These are phyloP conservation scores for Agrotis segetum DNA, from an alignment of 2,888 invertebrate species.

Conservation along the genomic window DNA sequence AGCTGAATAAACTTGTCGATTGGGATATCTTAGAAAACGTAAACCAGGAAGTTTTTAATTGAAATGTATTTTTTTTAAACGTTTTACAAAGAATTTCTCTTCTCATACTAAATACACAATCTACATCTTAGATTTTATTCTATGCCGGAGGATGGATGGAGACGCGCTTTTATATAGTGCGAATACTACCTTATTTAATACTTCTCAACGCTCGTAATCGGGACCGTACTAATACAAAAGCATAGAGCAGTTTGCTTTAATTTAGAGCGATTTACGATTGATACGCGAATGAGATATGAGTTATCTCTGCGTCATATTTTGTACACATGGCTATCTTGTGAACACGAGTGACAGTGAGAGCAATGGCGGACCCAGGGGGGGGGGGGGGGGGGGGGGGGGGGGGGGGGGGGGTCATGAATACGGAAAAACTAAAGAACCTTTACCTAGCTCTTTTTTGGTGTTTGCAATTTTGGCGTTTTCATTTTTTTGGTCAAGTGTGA, in stretches of 20 bases:
- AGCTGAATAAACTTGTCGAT: not conserved
- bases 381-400: too few relatives aligned
- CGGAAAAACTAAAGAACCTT: too few relatives aligned
- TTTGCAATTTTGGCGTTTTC: too few relatives aligned
- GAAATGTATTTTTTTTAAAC: not conserved
- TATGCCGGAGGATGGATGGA: not conserved
- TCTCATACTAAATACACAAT: too few relatives aligned
- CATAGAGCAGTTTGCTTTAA: slow-evolving; percentile 22
- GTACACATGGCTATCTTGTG: not conserved
- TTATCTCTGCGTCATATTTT: slow-evolving; percentile 2
- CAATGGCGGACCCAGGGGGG: too few relatives aligned
- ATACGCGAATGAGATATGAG: slow-evolving; percentile 37
- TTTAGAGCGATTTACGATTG: slow-evolving; percentile 18
- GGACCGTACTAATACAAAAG: slow-evolving; percentile 16
- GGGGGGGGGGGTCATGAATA: too few relatives aligned
- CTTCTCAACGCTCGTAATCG: not conserved
- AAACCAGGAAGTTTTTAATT: not conserved
- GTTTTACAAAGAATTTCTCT: not conserved
- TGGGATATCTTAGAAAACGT: not conserved
- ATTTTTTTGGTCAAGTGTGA: too few relatives aligned
- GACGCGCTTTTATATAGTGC: not conserved
- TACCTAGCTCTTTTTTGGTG: too few relatives aligned
- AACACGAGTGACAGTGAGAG: not conserved
- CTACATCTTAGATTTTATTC: not conserved
- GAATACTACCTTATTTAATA: slow-evolving; percentile 1